Percentiles rank a stretch among this genome's conserved stretches.
Evolutionary conservation across 2,113 vertebrate genomes (phyloP).

Genomic region (Alouatta palliata): DNA sequence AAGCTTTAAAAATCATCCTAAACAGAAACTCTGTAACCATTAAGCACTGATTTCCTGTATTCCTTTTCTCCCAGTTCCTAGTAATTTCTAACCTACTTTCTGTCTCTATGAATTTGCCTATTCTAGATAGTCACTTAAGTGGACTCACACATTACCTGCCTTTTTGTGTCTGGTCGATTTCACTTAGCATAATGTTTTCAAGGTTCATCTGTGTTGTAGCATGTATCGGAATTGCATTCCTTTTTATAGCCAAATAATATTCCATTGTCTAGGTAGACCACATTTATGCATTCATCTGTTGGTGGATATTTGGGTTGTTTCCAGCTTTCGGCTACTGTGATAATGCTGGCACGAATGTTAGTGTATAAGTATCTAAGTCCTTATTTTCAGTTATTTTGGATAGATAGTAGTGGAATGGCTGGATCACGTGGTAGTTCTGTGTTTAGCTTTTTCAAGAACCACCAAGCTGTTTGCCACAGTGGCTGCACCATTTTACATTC

Average conservation of each 20-base stretch:
- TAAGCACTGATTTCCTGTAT: not conserved
- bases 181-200: not conserved
- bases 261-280: not conserved
- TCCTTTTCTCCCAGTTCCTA: not conserved
- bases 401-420: not conserved
- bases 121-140: not conserved
- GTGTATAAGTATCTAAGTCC: not conserved
- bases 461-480: not conserved
- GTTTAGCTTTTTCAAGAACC: not conserved
- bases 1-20: not conserved
- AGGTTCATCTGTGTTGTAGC: too few relatives aligned
- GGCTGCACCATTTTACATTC: not conserved
- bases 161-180: not conserved
- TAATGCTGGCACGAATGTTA: not conserved
- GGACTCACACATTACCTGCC: not conserved
- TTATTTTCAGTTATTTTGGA: not conserved
- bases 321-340: not conserved
- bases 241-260: not conserved
- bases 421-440: not conserved
- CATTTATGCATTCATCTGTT: not conserved
- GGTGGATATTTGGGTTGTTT: not conserved
- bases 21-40: not conserved
- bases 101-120: not conserved
- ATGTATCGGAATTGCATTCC: not conserved
- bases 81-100: not conserved